Percentiles rank a stretch among this genome's conserved stretches.
phyloP scores from a whole-genome alignment of 2,888 invertebrate species.

The Scaptomyza tumidula region DNA sequence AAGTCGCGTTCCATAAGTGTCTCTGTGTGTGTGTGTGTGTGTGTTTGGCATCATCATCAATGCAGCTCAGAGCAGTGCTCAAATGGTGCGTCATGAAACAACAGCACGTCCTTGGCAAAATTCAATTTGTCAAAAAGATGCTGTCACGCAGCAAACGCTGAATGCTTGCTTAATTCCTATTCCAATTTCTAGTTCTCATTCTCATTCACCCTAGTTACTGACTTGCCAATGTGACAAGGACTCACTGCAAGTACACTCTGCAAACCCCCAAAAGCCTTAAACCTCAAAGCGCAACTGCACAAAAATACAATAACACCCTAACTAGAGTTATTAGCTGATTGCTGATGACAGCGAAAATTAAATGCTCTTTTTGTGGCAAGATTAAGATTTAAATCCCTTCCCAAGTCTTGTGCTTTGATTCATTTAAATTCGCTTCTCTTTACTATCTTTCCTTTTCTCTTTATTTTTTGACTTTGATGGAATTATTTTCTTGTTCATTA shows the following conservation, averaged over 20 bases:
- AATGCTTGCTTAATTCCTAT: conserved; percentile 77
- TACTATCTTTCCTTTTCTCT: too few species aligned
- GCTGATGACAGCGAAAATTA: background rate
- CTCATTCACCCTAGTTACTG: conserved; percentile 10
- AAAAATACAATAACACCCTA: conserved; percentile 11
- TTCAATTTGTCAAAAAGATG: conserved; percentile 80
- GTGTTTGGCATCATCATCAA: conserved; percentile 38
- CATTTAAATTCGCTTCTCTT: too few species aligned
- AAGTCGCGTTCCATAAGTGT: conserved; percentile 24
- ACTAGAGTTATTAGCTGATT: conserved; percentile 8
- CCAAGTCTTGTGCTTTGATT: too few species aligned
- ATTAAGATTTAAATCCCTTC: too few species aligned
- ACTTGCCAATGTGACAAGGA: conserved; percentile 41
- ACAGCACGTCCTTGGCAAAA: conserved; percentile 74
- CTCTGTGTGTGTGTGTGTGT: background rate
- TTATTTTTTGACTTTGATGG: too few species aligned
- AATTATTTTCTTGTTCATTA: too few species aligned
- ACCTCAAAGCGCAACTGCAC: background rate
- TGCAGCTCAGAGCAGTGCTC: conserved; percentile 43
- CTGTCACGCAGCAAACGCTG: conserved; percentile 75
- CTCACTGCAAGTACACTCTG: conserved; percentile 23
- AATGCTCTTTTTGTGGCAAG: conserved; percentile 17
- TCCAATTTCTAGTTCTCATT: conserved; percentile 18
- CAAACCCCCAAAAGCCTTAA: conserved; percentile 5
- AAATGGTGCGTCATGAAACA: conserved; percentile 74